Evolutionary conservation across 2,113 vertebrate genomes (phyloP).

Genomic region (Cairina moschata): DNA sequence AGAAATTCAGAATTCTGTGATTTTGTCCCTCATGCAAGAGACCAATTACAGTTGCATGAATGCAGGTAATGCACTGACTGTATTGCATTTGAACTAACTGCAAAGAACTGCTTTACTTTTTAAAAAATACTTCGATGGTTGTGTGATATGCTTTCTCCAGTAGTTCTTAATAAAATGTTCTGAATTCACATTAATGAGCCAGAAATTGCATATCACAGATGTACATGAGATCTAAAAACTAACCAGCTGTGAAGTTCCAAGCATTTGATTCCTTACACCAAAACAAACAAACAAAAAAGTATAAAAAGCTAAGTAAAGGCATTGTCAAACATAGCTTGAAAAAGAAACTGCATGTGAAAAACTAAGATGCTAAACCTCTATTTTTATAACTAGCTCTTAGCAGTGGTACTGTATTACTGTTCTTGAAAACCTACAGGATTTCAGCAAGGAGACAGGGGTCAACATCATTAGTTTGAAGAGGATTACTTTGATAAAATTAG

Average conservation of each 20-base stretch:
- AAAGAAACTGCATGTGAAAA: neutral
- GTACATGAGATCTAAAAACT: neutral
- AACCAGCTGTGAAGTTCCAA: neutral
- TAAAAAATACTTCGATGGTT: neutral
- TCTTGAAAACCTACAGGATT: neutral
- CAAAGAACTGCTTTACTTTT: neutral
- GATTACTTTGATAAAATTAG: neutral
- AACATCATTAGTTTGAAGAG: neutral
- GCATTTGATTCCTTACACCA: neutral
- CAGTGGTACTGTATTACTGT: neutral
- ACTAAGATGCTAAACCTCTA: neutral
- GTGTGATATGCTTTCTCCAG: neutral
- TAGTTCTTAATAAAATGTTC: neutral
- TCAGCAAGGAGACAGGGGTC: neutral
- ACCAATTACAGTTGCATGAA: neutral
- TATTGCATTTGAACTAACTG: neutral
- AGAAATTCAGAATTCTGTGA: neutral
- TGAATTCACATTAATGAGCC: neutral
- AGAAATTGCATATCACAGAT: neutral
- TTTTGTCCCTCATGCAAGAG: neutral
- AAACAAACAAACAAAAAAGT: neutral
- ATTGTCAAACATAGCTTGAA: neutral
- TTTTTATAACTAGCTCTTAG: neutral
- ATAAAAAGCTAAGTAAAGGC: neutral
- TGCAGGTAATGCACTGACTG: neutral